These are phyloP conservation scores for Lucilia sericata DNA, from an alignment of 1,140 invertebrate species.

Conservation along the genomic window DNA sequence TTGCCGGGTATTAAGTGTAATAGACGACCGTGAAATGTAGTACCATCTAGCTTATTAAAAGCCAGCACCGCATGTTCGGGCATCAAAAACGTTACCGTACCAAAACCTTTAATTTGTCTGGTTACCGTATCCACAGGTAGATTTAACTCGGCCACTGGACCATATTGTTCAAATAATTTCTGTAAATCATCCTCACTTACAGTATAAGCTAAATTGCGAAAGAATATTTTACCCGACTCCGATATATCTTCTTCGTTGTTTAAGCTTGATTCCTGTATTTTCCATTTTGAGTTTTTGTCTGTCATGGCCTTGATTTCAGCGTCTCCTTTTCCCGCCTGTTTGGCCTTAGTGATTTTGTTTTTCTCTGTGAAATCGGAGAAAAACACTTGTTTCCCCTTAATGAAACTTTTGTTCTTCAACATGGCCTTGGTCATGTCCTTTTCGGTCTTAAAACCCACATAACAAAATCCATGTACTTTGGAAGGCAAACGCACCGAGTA, in stretches of 20 bases:
- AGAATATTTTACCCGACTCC: slow-evolving; percentile 94
- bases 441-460: slow-evolving; percentile 88
- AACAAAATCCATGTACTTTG: slow-evolving; percentile 87
- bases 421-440: slow-evolving; percentile 85
- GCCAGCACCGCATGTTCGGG: slow-evolving; percentile 95
- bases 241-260: slow-evolving; percentile 85
- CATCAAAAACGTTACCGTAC: slow-evolving; percentile 91
- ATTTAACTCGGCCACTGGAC: slow-evolving; percentile 88
- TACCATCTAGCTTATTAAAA: slow-evolving; percentile 89
- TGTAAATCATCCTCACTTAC: slow-evolving; percentile 90
- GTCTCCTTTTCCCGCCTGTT: slow-evolving; percentile 57
- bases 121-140: slow-evolving; percentile 89
- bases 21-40: slow-evolving; percentile 89
- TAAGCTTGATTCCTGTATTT: slow-evolving; percentile 77
- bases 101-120: slow-evolving; percentile 93
- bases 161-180: slow-evolving; percentile 88
- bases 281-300: slow-evolving; percentile 72
- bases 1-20: slow-evolving; percentile 94
- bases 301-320: slow-evolving; percentile 61
- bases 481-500: slow-evolving; percentile 83
- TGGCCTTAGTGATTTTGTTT: slow-evolving; percentile 68
- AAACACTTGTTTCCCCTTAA: slow-evolving; percentile 78
- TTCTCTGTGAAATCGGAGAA: slow-evolving; percentile 75
- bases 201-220: slow-evolving; percentile 92
- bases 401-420: slow-evolving; percentile 87